Conservation (phyloP, 2,113 vertebrate genomes). For the Lathamus discolor region DNA sequence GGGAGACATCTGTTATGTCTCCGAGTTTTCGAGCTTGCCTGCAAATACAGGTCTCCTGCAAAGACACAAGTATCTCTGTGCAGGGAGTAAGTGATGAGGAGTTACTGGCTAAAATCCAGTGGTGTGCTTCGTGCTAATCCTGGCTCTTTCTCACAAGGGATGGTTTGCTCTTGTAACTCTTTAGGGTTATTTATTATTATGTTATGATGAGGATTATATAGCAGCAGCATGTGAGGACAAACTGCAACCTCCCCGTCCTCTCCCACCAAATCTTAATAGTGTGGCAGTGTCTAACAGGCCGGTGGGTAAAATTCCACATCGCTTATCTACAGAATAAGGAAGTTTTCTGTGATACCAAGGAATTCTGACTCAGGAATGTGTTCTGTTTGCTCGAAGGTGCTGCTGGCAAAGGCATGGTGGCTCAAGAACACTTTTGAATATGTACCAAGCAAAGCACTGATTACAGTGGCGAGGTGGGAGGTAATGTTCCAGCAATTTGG, state of each 20-base stretch:
- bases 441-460: background rate
- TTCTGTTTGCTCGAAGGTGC: background rate
- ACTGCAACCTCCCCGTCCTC: background rate
- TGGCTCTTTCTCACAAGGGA: background rate
- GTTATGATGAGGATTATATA: background rate
- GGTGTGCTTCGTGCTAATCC: slow-evolving; percentile 6
- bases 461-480: slow-evolving; percentile 20
- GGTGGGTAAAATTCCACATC: background rate
- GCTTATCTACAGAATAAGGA: background rate
- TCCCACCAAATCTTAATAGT: background rate
- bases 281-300: background rate
- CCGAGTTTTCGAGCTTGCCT: slow-evolving; percentile 4
- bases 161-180: background rate
- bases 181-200: background rate
- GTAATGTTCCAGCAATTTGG: slow-evolving; percentile 51
- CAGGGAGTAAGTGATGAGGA: slow-evolving; percentile 12
- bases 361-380: background rate
- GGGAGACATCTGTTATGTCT: slow-evolving; percentile 57
- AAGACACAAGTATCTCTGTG: background rate
- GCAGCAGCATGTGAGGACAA: background rate
- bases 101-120: slow-evolving; percentile 10
- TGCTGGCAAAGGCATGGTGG: background rate
- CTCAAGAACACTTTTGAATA: background rate
- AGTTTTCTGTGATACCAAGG: background rate
- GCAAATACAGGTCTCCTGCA: slow-evolving; percentile 19